phyloP scores from a whole-genome alignment of 53 echinoderm and acorn worm genomes.

The Temnopleurus reevesii region DNA sequence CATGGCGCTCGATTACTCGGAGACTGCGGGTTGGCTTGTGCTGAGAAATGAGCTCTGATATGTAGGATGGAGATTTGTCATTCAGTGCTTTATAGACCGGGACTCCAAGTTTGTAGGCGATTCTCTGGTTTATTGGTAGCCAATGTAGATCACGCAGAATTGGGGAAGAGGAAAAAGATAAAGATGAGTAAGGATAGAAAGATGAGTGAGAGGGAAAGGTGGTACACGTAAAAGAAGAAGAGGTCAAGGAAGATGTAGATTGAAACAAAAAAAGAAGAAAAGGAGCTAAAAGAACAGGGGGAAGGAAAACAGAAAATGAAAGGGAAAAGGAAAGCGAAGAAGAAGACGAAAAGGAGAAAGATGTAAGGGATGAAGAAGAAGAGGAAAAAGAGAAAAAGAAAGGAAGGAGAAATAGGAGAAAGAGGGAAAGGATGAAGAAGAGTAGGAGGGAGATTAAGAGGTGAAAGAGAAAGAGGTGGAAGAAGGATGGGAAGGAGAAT shows the following conservation, averaged over 20 bases:
- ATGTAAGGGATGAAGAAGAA: not conserved
- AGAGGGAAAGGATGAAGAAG: not conserved
- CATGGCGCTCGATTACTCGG: no score
- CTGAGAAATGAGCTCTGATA: no score
- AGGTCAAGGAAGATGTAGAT: not conserved
- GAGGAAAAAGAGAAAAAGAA: not conserved
- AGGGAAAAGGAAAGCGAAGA: not conserved
- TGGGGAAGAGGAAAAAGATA: not conserved
- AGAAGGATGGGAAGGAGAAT: not conserved
- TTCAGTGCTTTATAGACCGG: no score
- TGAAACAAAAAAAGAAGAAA: not conserved
- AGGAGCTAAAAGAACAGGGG: not conserved
- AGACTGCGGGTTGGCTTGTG: no score
- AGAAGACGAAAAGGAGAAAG: no score
- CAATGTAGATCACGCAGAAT: not conserved
- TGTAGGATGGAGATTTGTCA: no score
- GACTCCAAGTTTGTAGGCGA: no score
- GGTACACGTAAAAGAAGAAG: not conserved
- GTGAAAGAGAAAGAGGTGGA: not conserved
- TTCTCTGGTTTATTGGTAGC: no score
- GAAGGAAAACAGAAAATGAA: not conserved
- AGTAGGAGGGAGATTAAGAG: not conserved
- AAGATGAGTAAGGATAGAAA: no score
- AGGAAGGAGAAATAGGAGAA: not conserved
- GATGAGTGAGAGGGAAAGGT: not conserved